phyloP scores from a whole-genome alignment of 1,140 invertebrate genomes.

The Aphidius ervi region DNA sequence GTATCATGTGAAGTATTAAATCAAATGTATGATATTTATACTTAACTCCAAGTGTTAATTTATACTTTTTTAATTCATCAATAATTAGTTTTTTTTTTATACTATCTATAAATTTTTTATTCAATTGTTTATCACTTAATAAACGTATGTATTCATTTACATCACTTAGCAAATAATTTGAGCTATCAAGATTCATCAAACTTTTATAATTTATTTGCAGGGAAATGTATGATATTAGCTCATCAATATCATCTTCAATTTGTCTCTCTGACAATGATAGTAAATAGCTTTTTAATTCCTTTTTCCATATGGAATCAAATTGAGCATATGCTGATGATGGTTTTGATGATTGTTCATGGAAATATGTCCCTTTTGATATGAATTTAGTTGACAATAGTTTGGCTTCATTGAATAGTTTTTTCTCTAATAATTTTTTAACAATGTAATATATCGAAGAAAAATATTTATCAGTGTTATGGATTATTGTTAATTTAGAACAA shows the following conservation, averaged over 20 bases:
- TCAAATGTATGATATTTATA: no score
- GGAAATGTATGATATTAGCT: neutral
- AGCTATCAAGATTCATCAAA: no score
- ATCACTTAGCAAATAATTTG: no score
- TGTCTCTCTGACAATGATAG: neutral
- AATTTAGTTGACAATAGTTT: constrained; percentile 27
- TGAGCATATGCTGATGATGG: neutral
- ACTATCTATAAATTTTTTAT: no score
- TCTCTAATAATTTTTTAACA: constrained; percentile 7
- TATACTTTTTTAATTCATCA: no score
- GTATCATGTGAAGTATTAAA: no score
- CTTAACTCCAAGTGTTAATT: no score
- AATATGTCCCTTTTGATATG: constrained; percentile 12
- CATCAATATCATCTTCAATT: neutral
- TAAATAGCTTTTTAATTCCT: neutral
- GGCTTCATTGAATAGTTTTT: constrained; percentile 32
- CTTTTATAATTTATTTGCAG: no score
- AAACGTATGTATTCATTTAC: no score
- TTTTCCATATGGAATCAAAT: neutral
- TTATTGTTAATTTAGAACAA: neutral
- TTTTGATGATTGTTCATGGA: neutral
- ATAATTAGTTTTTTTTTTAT: no score
- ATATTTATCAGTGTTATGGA: constrained; percentile 1
- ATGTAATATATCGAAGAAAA: constrained; percentile 10
- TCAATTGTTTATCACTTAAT: no score